Percentiles rank a stretch among this genome's conserved stretches.
phyloP scores from a whole-genome alignment of 2,888 invertebrate species.

The Euplagia quadripunctaria region DNA sequence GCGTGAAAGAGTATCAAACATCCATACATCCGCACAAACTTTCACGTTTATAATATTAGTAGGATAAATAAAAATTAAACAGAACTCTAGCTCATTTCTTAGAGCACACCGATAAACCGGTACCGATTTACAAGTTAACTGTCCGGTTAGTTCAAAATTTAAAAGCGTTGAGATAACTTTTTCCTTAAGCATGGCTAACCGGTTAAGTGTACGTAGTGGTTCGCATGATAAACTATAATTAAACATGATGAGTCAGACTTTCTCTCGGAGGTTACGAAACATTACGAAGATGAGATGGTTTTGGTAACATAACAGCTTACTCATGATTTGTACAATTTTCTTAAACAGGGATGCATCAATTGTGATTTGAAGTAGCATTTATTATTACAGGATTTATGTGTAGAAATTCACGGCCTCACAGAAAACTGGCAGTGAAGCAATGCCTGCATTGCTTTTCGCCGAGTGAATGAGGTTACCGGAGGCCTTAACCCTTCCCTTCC shows the following conservation, averaged over 20 bases:
- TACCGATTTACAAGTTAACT: background rate
- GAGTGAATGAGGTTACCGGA: no score
- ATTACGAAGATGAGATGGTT: background rate
- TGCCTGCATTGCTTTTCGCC: no score
- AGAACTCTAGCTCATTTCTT: no score
- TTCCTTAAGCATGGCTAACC: background rate
- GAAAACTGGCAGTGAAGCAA: no score
- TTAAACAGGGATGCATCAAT: background rate
- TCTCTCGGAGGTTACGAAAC: background rate
- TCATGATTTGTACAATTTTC: background rate
- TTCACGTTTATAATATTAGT: no score
- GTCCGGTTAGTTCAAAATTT: background rate
- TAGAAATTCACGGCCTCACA: no score
- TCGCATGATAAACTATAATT: background rate
- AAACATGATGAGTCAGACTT: background rate
- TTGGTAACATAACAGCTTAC: background rate
- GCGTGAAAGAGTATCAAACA: no score
- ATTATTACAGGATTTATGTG: no score
- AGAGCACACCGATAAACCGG: background rate
- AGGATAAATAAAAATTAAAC: no score
- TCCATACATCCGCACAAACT: no score
- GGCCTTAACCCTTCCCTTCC: no score
- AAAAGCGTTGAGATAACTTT: background rate
- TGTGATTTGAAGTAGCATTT: no score
- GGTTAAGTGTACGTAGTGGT: background rate